phyloP scores from a whole-genome alignment of 64 coral and sea anemone species.

The Stichodactyla mertensii region DNA sequence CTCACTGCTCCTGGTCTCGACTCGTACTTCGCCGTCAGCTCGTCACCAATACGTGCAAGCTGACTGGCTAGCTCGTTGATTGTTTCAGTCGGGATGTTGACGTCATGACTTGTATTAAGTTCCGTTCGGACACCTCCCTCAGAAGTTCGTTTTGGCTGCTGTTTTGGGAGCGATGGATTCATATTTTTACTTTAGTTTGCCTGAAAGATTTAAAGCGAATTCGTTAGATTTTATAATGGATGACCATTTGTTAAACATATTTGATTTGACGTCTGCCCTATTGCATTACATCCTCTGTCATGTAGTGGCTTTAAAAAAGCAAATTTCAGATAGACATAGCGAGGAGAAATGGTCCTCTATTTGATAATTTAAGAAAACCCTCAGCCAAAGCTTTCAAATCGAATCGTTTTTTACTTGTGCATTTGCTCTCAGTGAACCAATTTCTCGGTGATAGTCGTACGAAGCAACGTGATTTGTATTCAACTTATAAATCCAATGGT shows the following conservation, averaged over 20 bases:
- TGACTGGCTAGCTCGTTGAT: background rate
- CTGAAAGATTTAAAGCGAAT: background rate
- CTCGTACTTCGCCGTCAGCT: conserved; percentile 6
- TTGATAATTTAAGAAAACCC: too few relatives aligned
- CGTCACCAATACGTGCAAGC: conserved; percentile 5
- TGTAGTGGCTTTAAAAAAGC: too few relatives aligned
- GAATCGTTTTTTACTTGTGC: background rate
- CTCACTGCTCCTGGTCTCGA: background rate
- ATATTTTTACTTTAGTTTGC: background rate
- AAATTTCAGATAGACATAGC: too few relatives aligned
- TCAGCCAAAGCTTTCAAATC: too few relatives aligned
- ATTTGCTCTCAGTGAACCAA: background rate
- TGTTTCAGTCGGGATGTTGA: background rate
- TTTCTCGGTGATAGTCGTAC: background rate
- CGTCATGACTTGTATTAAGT: background rate
- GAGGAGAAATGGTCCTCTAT: too few relatives aligned
- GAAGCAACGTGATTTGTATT: background rate
- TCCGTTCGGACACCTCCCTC: background rate
- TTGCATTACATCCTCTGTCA: too few relatives aligned
- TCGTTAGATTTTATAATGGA: background rate
- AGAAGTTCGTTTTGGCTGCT: background rate
- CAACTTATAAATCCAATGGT: too few relatives aligned
- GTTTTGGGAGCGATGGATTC: background rate
- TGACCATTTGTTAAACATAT: background rate
- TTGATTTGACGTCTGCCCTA: background rate